Evolutionary conservation across 1,140 invertebrate genomes (phyloP).

Genomic region (Scaptomyza graminum): DNA sequence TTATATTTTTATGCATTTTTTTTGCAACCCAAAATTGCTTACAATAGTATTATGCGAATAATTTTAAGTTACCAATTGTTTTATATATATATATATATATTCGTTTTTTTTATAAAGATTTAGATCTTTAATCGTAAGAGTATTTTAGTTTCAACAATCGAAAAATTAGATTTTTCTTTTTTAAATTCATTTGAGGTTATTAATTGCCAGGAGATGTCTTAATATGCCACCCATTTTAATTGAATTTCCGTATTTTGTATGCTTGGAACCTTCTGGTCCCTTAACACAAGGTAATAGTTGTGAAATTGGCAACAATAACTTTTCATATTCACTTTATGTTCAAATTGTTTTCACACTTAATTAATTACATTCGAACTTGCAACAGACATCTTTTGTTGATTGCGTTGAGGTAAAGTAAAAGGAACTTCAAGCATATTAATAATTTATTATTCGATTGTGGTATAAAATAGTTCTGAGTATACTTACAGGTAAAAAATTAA

Average conservation of each 20-base stretch:
- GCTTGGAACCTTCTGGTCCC: conserved; percentile 24
- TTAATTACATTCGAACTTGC: neutral
- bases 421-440: no score
- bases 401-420: no score
- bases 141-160: neutral
- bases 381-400: neutral
- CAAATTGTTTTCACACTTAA: neutral
- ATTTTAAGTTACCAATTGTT: no score
- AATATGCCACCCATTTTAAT: conserved; percentile 19
- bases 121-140: no score
- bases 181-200: conserved; percentile 6
- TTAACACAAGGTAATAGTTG: conserved; percentile 16
- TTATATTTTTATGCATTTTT: conserved; percentile 6
- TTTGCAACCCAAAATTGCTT: no score
- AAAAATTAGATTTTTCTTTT: neutral
- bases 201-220: conserved; percentile 34
- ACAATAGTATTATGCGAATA: no score
- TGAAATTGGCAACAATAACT: conserved; percentile 22
- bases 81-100: no score
- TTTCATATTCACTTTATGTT: conserved; percentile 1
- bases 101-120: no score
- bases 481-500: no score
- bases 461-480: no score
- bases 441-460: no score
- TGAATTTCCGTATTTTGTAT: conserved; percentile 43